phyloP scores from a whole-genome alignment of 1,140 invertebrate genomes.

The Oedothorax gibbosus region DNA sequence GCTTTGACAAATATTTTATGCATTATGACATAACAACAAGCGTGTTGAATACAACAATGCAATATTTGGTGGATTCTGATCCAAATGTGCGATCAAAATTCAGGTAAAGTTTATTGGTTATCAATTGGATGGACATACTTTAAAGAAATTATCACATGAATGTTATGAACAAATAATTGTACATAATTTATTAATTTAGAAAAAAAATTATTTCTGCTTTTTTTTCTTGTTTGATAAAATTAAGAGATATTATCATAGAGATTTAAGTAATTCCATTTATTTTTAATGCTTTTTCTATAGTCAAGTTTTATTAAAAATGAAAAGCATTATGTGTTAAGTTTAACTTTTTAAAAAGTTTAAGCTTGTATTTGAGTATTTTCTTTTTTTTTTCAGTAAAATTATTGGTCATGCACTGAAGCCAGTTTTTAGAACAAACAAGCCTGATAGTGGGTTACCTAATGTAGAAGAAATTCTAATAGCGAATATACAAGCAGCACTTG shows the following conservation, averaged over 20 bases:
- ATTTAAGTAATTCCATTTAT: too few relatives aligned
- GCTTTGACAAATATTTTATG: conserved; percentile 16
- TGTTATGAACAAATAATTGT: too few relatives aligned
- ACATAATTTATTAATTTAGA: too few relatives aligned
- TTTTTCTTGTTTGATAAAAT: too few relatives aligned
- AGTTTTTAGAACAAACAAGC: neutral
- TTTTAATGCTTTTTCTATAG: too few relatives aligned
- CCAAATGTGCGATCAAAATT: conserved; percentile 30
- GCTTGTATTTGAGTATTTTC: neutral
- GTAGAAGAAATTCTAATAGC: conserved; percentile 25
- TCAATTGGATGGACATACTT: too few relatives aligned
- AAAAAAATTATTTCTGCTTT: too few relatives aligned
- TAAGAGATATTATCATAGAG: too few relatives aligned
- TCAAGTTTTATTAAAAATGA: too few relatives aligned
- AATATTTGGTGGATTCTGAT: conserved; percentile 19
- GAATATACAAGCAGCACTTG: conserved; percentile 33
- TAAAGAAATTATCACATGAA: too few relatives aligned
- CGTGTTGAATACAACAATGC: conserved; percentile 17
- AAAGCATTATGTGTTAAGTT: too few relatives aligned
- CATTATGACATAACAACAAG: conserved; percentile 37
- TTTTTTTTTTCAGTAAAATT: conserved; percentile 30
- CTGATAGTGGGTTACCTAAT: neutral
- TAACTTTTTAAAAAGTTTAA: neutral
- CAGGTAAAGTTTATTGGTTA: conserved; percentile 15
- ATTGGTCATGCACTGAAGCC: conserved; percentile 20